These are phyloP conservation scores for Elephantulus edwardii DNA, from an alignment of 2,113 vertebrate species.

Conservation along the genomic window DNA sequence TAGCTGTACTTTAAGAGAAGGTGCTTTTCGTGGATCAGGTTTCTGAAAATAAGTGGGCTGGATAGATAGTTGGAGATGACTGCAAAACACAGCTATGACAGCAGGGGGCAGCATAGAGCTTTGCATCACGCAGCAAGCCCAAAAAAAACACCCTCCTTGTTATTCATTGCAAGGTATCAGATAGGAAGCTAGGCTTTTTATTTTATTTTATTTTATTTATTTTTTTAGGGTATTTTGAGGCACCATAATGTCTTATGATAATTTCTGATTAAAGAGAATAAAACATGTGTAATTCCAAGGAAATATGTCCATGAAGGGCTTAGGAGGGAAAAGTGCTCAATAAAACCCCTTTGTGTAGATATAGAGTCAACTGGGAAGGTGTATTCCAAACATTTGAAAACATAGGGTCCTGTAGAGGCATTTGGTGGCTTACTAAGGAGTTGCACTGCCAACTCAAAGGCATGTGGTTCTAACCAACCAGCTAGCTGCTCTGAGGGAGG, in stretches of 20 bases:
- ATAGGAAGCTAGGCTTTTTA: neutral
- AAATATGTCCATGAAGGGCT: neutral
- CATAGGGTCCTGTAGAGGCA: neutral
- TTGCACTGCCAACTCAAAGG: no score
- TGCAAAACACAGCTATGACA: neutral
- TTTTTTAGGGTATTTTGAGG: neutral
- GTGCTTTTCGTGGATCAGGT: neutral
- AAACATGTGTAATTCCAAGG: neutral
- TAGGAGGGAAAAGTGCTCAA: neutral
- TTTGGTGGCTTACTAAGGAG: no score
- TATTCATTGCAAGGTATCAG: accelerated
- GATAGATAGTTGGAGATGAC: neutral
- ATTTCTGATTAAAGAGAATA: neutral
- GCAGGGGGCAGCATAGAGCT: conserved; percentile 61
- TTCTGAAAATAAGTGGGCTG: neutral
- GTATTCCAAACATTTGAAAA: no score
- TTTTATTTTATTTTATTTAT: no score
- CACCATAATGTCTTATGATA: accelerated
- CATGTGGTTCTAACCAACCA: no score
- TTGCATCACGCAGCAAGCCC: neutral
- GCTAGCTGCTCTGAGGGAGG: no score
- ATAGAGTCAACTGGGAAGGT: accelerated
- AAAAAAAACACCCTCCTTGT: neutral
- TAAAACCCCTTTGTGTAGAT: neutral
- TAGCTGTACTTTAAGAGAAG: neutral